A percentile compares a stretch with the other conserved stretches of the same genome.
Conservation (phyloP, 2,113 vertebrate species). For the Archilochus colubris region DNA sequence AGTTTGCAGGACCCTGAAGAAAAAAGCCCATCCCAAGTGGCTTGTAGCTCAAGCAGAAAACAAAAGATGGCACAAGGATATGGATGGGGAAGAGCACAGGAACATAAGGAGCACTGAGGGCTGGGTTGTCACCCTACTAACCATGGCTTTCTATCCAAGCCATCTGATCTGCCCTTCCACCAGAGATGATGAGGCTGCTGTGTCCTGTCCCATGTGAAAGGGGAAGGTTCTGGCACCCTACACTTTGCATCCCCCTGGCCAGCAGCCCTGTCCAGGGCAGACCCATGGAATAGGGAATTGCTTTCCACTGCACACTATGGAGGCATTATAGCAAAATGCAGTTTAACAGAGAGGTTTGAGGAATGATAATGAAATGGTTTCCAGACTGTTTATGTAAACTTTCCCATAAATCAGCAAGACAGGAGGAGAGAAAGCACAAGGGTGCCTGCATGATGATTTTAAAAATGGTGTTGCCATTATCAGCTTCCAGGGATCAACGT, state of each 20-base stretch:
- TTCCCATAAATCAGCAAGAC: background rate
- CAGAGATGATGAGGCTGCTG: fast-evolving
- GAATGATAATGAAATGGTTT: background rate
- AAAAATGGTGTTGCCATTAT: background rate
- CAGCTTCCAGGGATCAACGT: background rate
- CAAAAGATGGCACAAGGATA: background rate
- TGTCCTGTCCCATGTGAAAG: fast-evolving
- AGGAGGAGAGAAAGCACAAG: background rate
- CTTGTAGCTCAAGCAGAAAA: background rate
- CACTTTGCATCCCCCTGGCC: fast-evolving
- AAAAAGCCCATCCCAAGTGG: fast-evolving
- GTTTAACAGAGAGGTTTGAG: background rate
- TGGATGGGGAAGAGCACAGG: background rate
- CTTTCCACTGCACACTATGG: fast-evolving
- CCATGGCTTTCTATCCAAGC: background rate
- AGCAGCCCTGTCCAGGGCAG: background rate
- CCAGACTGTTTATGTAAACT: background rate
- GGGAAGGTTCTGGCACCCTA: fast-evolving
- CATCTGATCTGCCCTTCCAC: fast-evolving
- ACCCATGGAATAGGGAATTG: fast-evolving
- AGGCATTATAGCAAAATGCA: background rate
- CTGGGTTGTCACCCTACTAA: fast-evolving
- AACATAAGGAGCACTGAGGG: fast-evolving
- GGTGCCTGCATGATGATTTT: background rate
- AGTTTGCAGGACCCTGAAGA: fast-evolving